Base-by-base conservation (phyloP, 2,888 invertebrate genomes). In the Busseola fusca region DNA sequence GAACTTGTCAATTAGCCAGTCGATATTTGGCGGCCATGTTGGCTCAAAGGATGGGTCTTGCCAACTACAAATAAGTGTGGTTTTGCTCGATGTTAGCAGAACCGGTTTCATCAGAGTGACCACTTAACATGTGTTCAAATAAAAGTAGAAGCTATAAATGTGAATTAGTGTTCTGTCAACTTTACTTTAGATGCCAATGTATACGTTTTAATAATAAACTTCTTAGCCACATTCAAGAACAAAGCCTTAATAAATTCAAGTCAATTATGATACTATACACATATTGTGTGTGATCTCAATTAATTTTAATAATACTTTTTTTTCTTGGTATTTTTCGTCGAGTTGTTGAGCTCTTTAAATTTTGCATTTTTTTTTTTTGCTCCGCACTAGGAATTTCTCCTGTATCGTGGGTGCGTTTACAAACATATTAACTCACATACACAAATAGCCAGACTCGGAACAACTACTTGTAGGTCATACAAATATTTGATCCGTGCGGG, bases 61-160 rank as follows among this genome's bases (percentile, higher is more conserved):
- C 72, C 72, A 77, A n/a, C n/a, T n/a, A 78, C 79, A 80, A 83
- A 86, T 72, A 79, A 64, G 60, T 30, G 40, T 50, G 16, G 70
- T 67, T 71, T 71, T 54, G 74, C 67, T 74, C 60, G 54, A 69
- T 79, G 71, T 86, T 85, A 77, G 74, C 65, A 45, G 54, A 84
- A 76, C 81, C 76, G 77, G 80, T 80, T 81, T 77, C 81, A 80
- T 85, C 84, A 82, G 80, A 70, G 76, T 79, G 77, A 77, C 74
- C 80, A 87, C 75, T 80, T 80, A 79, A 77, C 81, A 79, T 68
- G 58, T 69, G 72, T 74, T 65, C 56, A 62, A 65, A 58, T 73
- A 62, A 78, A 74, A 72, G 57, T 50, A 72, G 62, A 71, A 68
- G 70, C 42, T n/a, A 42, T 71, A 69, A 78, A 82, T 65, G 18